Evolutionary conservation across 2,113 vertebrate species (phyloP).

Genomic region (Plecotus auritus): DNA sequence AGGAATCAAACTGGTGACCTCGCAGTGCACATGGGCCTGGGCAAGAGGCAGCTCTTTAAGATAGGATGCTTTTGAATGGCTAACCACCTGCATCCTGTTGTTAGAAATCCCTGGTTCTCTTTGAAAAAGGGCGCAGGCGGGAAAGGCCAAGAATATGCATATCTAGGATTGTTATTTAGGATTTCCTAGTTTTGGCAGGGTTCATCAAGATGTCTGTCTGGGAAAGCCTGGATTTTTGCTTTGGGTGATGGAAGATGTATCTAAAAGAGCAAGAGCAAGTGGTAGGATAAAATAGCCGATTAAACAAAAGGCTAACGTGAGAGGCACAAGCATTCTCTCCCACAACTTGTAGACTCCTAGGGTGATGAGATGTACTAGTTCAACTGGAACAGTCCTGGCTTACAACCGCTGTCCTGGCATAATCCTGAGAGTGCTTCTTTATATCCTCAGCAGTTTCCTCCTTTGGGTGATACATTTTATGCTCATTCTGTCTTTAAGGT

Average conservation of each 20-base stretch:
- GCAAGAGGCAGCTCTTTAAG: not conserved
- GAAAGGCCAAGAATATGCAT: not conserved
- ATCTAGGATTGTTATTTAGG: not conserved
- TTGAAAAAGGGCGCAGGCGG: not conserved
- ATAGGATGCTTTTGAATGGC: not conserved
- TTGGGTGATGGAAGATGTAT: not conserved
- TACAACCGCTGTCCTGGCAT: not conserved
- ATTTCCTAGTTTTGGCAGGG: not conserved
- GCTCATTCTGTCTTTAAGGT: not conserved
- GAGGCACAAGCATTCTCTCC: not conserved
- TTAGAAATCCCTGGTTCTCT: not conserved
- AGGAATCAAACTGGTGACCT: too few species aligned
- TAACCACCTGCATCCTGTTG: not conserved
- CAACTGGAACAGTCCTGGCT: not conserved
- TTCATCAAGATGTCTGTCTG: not conserved
- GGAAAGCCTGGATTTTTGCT: not conserved
- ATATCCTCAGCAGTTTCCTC: not conserved
- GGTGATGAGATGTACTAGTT: too few species aligned
- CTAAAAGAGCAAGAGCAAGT: not conserved
- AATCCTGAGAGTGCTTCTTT: not conserved
- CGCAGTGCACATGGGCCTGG: too few species aligned
- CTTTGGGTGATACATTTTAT: not conserved
- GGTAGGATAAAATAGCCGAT: not conserved
- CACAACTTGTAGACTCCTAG: not conserved
- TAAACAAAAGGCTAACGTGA: not conserved